These are phyloP conservation scores for Spinibarbus caldwelli DNA, from an alignment of 2,797 vertebrate genomes.

Conservation along the genomic window DNA sequence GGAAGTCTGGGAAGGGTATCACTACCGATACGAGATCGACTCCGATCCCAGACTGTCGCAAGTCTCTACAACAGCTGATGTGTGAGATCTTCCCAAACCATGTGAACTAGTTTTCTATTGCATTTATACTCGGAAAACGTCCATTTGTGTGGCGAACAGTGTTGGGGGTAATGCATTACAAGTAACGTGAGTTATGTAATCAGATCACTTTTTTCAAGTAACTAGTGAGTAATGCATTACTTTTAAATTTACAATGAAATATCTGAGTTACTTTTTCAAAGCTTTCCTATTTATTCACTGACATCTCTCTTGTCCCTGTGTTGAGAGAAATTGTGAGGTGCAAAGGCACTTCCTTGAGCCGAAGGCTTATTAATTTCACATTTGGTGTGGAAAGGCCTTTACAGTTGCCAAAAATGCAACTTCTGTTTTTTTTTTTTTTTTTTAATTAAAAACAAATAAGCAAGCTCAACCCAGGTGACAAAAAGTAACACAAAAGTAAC, in stretches of 20 bases:
- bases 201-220: background rate
- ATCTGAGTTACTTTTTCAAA: background rate
- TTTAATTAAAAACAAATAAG: too few relatives aligned
- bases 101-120: conserved; percentile 57
- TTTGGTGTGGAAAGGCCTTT: too few relatives aligned
- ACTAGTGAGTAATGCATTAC: background rate
- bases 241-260: background rate
- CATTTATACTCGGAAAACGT: conserved; percentile 64
- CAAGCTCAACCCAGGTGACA: too few relatives aligned
- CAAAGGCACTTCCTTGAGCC: background rate
- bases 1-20: conserved; percentile 82
- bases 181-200: background rate
- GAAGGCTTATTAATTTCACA: too few relatives aligned
- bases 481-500: too few relatives aligned
- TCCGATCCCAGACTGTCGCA: conserved; percentile 77
- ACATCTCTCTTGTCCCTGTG: background rate
- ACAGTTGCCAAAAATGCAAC: too few relatives aligned
- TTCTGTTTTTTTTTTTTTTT: too few relatives aligned
- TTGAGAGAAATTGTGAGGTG: background rate
- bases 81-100: conserved; percentile 59
- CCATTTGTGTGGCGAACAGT: conserved; percentile 60
- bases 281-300: background rate
- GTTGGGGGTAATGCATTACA: background rate
- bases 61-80: conserved; percentile 72
- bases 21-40: conserved; percentile 82